These are phyloP conservation scores for Ciconia stormi DNA, from an alignment of 2,113 vertebrate genomes.

Conservation along the genomic window DNA sequence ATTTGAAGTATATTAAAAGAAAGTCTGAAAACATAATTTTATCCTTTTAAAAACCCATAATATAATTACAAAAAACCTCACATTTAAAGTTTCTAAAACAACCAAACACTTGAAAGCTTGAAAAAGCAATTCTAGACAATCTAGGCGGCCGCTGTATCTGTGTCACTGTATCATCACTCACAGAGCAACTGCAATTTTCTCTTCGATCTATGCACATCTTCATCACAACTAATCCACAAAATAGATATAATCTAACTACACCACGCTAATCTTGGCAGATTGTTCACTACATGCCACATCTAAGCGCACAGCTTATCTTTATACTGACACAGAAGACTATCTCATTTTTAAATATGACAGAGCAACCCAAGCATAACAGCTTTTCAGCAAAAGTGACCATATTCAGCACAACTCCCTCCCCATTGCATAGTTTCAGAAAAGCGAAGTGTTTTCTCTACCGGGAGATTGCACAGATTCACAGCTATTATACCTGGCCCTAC, in stretches of 20 bases:
- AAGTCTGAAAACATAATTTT: not conserved
- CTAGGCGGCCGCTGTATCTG: not conserved
- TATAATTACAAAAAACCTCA: not conserved
- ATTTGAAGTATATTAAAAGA: not conserved
- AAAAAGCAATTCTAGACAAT: not conserved
- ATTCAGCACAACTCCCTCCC: not conserved
- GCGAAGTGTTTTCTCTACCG: not conserved
- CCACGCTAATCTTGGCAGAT: not conserved
- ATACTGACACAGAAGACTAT: not conserved
- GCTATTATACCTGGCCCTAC: not conserved
- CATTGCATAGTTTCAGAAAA: not conserved
- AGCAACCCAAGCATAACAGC: not conserved
- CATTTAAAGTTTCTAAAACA: not conserved
- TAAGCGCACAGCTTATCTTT: not conserved
- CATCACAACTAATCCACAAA: not conserved
- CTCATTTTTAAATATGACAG: not conserved
- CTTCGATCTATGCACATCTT: not conserved
- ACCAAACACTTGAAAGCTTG: not conserved
- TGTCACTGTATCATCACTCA: not conserved
- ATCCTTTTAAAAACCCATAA: not conserved
- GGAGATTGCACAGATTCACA: not conserved
- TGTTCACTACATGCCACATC: not conserved
- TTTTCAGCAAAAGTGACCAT: not conserved
- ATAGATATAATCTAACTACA: not conserved
- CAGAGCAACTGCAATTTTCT: not conserved